A percentile compares a stretch with the other conserved stretches of the same genome.
phyloP scores from a whole-genome alignment of 1,140 invertebrate genomes.

The Eufriesea mexicana region DNA sequence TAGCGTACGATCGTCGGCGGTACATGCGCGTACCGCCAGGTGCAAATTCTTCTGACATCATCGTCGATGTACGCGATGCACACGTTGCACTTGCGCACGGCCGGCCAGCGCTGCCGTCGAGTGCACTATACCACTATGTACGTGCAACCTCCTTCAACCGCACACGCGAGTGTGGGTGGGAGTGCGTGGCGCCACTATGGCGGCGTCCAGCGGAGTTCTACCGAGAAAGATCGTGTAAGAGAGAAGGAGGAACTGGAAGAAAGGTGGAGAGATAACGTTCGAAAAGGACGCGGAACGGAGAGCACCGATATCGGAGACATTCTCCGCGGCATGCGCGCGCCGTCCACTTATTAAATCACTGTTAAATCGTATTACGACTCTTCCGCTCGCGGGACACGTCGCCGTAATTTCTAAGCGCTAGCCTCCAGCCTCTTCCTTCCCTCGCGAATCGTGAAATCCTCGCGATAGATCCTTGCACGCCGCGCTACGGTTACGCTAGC shows the following conservation, averaged over 20 bases:
- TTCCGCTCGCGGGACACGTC: slow-evolving; percentile 41
- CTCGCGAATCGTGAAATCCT: slow-evolving; percentile 35
- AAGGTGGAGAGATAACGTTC: slow-evolving; percentile 56
- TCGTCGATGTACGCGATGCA: slow-evolving; percentile 67
- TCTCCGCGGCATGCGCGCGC: slow-evolving; percentile 24
- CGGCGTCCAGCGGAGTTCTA: slow-evolving; percentile 74
- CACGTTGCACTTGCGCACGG: slow-evolving; percentile 57
- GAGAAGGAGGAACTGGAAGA: slow-evolving; percentile 36
- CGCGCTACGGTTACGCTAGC: slow-evolving; percentile 5
- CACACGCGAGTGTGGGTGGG: slow-evolving; percentile 68
- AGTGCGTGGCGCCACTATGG: slow-evolving; percentile 75
- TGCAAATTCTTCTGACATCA: slow-evolving; percentile 77
- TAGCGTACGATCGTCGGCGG: slow-evolving; percentile 38
- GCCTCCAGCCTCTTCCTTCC: not conserved
- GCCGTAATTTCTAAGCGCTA: slow-evolving; percentile 32
- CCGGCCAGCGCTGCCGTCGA: not conserved
- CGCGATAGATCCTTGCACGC: not conserved
- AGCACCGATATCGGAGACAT: slow-evolving; percentile 45
- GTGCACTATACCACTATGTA: slow-evolving; percentile 37
- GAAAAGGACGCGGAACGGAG: slow-evolving; percentile 38
- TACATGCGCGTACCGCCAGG: slow-evolving; percentile 69
- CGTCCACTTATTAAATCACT: slow-evolving; percentile 67
- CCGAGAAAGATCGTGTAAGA: slow-evolving; percentile 42
- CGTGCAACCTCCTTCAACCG: slow-evolving; percentile 47
- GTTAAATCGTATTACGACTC: slow-evolving; percentile 61